Evolutionary conservation across 2,113 vertebrate species (phyloP), one percentile per base, ranked within the genome.

Genomic region (Platycercus adscitus): DNA sequence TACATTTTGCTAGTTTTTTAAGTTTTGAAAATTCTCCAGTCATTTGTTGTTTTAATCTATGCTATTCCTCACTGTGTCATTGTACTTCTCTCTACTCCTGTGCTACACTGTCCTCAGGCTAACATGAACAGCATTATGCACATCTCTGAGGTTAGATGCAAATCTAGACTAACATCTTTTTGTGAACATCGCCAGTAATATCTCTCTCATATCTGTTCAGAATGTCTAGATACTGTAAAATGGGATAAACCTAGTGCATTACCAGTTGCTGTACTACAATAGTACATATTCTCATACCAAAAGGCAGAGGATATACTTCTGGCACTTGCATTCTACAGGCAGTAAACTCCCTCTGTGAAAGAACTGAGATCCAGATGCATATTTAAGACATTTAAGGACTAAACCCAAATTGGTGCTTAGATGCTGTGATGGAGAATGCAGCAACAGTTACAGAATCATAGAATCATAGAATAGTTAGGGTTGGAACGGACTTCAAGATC

Each of bases 31-130:
- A 86, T 86, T 93, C 61, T 86, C 53, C 50, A 31, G 43, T 96
- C 79, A 90, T 95, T 94, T 93, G 17, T 39, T 96, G 79, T 93
- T 93, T 88, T 95, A 95, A 91, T 93, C 72, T 93, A 47, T 84
- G 92, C 82, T 96, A 52, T 94, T 96, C 94, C 95, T 89, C 47
- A 65, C 41, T 82, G 95, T 66, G 86, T 60, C 75, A 81, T 78
- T 96, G 89, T 94, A 73, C 76, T 68, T 90, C 72, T 82, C 63
- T 71, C 64, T 86, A 11, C 70, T 87, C 28, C 63, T 78, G 33
- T 73, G 61, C 72, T 89, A 15, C 63, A 50, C 76, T 93, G 79
- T 97, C 93, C 92, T 95, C 91, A 78, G 93, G 84, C 88, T 91
- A 91, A 96, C 85, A 90, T 37, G 76, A 95, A 95, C 81, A 94